A percentile compares a stretch with the other conserved stretches of the same genome.
These are phyloP conservation scores for Machimus rusticus DNA, from an alignment of 2,888 invertebrate species.

Conservation along the genomic window DNA sequence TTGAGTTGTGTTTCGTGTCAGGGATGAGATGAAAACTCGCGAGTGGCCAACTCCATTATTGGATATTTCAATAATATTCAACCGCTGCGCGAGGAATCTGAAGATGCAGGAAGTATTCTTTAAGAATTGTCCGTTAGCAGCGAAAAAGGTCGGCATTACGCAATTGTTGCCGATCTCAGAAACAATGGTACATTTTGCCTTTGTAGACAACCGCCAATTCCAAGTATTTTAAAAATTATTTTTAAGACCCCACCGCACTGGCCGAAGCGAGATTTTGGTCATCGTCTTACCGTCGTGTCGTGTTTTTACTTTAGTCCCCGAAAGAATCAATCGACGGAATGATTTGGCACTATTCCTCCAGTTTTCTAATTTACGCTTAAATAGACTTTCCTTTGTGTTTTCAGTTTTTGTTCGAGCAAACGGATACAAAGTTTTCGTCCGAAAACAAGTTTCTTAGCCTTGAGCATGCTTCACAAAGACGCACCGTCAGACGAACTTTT, in stretches of 20 bases:
- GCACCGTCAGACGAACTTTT: not conserved
- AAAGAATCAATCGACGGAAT: not conserved
- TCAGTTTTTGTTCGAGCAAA: not conserved
- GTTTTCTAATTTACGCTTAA: not conserved
- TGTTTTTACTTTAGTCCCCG: not conserved
- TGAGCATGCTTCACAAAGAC: not conserved
- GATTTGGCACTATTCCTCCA: not conserved
- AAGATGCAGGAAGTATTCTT: not conserved
- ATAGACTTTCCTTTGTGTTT: not conserved
- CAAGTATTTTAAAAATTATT: not conserved
- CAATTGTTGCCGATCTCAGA: not conserved
- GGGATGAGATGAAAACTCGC: not conserved
- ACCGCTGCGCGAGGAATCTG: not conserved
- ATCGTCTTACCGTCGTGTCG: not conserved
- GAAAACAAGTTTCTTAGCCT: not conserved
- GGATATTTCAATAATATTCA: not conserved
- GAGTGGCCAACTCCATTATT: not conserved
- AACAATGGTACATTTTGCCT: not conserved
- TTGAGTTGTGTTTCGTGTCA: conserved; percentile 28
- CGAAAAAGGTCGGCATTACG: not conserved
- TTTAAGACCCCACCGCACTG: not conserved
- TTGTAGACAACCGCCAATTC: not conserved
- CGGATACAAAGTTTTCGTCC: not conserved
- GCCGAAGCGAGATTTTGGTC: not conserved
- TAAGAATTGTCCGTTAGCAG: not conserved